phyloP scores from a whole-genome alignment of 2,888 invertebrate species.

The Malthinus seriepunctatus region DNA sequence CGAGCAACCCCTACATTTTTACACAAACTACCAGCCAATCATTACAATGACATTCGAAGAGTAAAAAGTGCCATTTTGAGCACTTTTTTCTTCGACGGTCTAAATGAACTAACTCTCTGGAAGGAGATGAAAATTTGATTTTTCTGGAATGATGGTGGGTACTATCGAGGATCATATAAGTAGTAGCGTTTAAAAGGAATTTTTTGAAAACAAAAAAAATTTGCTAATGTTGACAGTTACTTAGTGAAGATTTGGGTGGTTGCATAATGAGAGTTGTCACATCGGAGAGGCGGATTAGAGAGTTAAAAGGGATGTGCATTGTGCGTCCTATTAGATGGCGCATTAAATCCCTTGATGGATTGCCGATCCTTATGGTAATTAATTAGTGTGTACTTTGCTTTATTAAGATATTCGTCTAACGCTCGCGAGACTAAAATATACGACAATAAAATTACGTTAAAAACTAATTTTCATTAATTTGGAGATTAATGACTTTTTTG shows the following conservation, averaged over 20 bases:
- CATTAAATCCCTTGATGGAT: slow-evolving; percentile 47
- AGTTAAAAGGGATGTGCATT: slow-evolving; percentile 30
- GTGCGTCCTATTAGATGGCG: slow-evolving; percentile 37
- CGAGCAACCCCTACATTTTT: slow-evolving; percentile 17
- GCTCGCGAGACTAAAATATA: background rate
- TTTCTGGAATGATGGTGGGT: background rate
- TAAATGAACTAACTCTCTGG: too few species aligned
- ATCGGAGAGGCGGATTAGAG: slow-evolving; percentile 27
- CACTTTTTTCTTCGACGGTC: background rate
- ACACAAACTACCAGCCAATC: slow-evolving; percentile 22
- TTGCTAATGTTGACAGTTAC: slow-evolving; percentile 17
- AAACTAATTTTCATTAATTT: too few species aligned
- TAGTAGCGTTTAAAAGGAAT: background rate
- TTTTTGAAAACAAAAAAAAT: slow-evolving; percentile 6
- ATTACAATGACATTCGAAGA: slow-evolving; percentile 18
- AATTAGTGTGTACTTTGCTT: slow-evolving; percentile 42
- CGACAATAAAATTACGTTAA: too few species aligned
- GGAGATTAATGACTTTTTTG: too few species aligned
- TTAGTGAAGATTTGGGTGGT: slow-evolving; percentile 18
- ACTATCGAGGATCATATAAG: too few species aligned
- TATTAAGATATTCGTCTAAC: slow-evolving; percentile 17
- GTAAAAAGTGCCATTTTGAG: background rate
- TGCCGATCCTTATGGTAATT: slow-evolving; percentile 48
- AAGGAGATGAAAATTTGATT: too few species aligned
- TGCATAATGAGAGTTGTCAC: slow-evolving; percentile 28